Evolutionary conservation across 2,888 invertebrate species (phyloP).

Genomic region (Seladonia tumulorum): DNA sequence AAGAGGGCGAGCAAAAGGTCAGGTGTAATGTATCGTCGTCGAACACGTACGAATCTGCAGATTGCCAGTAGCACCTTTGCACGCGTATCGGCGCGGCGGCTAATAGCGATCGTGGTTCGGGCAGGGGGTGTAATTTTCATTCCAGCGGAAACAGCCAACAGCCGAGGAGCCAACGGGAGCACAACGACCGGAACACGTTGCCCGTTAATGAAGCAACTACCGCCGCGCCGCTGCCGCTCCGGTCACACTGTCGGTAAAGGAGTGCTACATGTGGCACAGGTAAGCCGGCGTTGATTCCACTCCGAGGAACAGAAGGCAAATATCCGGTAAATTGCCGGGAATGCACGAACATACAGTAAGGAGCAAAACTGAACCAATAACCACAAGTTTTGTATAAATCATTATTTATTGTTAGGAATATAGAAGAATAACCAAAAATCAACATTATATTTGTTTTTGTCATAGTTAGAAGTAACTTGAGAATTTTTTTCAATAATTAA

Average conservation of each 20-base stretch:
- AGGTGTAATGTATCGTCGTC: slow-evolving; percentile 13
- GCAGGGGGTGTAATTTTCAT: slow-evolving; percentile 70
- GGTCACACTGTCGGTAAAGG: background rate
- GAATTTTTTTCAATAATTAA: too few species aligned
- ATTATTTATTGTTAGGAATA: too few species aligned
- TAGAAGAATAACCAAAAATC: too few species aligned
- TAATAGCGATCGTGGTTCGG: slow-evolving; percentile 62
- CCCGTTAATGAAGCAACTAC: slow-evolving; percentile 48
- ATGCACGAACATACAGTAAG: slow-evolving; percentile 26
- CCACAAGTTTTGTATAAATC: too few species aligned
- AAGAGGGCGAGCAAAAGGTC: background rate
- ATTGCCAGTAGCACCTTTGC: slow-evolving; percentile 39
- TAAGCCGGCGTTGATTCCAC: background rate
- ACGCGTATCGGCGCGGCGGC: slow-evolving; percentile 39
- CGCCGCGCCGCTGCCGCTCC: background rate
- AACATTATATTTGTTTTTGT: too few species aligned
- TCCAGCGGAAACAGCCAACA: slow-evolving; percentile 66
- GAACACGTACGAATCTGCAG: slow-evolving; percentile 11
- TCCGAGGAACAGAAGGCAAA: slow-evolving; percentile 26
- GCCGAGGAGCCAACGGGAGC: slow-evolving; percentile 56
- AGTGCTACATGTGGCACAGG: background rate
- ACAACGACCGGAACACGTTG: slow-evolving; percentile 50
- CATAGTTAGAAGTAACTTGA: too few species aligned
- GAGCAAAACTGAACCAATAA: too few species aligned
- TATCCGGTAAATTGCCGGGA: slow-evolving; percentile 38